A percentile compares a stretch with the other conserved stretches of the same genome.
These are phyloP conservation scores for Rhynchomys soricoides DNA, from an alignment of 2,113 vertebrate genomes.

Conservation along the genomic window DNA sequence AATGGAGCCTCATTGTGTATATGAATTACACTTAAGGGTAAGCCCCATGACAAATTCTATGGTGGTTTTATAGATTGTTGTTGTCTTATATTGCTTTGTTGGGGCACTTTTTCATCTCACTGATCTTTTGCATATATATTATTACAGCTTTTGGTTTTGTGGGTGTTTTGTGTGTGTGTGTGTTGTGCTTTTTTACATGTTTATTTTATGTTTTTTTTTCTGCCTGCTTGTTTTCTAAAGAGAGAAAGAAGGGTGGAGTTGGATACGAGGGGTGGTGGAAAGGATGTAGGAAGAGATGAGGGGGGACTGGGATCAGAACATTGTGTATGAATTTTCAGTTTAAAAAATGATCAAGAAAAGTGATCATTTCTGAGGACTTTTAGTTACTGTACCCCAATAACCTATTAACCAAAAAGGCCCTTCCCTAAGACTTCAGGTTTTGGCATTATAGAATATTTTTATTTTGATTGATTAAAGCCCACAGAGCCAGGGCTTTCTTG, in stretches of 20 bases:
- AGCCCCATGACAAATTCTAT: background rate
- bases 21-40: background rate
- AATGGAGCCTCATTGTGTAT: background rate
- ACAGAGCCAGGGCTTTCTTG: conserved; percentile 29
- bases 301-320: background rate
- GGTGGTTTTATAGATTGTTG: background rate
- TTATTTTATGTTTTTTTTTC: background rate
- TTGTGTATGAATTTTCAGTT: background rate
- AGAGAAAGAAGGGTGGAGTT: background rate
- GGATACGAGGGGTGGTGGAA: background rate
- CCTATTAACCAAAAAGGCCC: conserved; percentile 56
- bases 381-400: conserved; percentile 15
- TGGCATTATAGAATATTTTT: background rate
- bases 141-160: background rate
- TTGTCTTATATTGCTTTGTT: background rate
- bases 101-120: background rate
- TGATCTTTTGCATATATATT: background rate
- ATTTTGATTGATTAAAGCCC: conserved; percentile 52
- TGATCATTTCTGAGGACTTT: background rate
- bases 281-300: background rate
- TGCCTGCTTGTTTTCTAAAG: background rate
- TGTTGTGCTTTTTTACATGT: background rate
- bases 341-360: conserved; percentile 24
- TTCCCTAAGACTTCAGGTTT: conserved; percentile 27
- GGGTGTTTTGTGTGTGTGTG: background rate